Conservation (phyloP, 2,797 vertebrate genomes). For the Apodemus agrarius region DNA sequence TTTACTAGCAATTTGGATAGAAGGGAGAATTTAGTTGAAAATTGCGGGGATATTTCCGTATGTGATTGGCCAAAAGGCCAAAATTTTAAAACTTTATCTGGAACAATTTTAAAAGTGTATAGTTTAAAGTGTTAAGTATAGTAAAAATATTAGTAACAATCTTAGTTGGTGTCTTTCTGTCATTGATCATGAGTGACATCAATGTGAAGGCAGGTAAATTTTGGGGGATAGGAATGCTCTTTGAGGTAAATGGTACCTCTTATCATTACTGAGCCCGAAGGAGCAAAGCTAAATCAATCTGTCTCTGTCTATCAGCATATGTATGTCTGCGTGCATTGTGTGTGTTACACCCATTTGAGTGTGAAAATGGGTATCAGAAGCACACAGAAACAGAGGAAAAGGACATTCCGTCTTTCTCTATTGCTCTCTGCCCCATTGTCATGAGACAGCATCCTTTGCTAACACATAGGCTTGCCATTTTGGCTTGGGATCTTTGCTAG, state of each 20-base stretch:
- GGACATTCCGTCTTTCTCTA: background rate
- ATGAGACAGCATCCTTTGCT: background rate
- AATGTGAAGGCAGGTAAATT: background rate
- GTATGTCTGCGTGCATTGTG: background rate
- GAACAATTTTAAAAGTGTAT: background rate
- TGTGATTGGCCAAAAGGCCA: background rate
- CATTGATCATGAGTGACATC: background rate
- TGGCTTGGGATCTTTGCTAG: background rate
- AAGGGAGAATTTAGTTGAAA: constrained; percentile 5
- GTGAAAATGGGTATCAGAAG: background rate
- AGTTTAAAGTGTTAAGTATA: background rate
- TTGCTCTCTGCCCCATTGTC: too few species aligned
- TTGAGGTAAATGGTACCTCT: background rate
- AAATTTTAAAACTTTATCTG: background rate
- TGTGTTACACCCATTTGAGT: background rate
- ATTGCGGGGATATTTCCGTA: background rate
- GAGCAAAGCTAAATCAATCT: background rate
- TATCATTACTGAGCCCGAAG: background rate
- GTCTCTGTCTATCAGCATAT: background rate
- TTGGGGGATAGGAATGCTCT: background rate
- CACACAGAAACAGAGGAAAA: background rate
- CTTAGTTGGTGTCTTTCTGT: background rate
- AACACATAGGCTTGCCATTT: background rate
- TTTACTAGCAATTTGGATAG: constrained; percentile 8
- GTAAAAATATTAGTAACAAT: background rate